These are phyloP conservation scores for Homarus gammarus DNA, from an alignment of 2,888 invertebrate genomes.

Conservation along the genomic window DNA sequence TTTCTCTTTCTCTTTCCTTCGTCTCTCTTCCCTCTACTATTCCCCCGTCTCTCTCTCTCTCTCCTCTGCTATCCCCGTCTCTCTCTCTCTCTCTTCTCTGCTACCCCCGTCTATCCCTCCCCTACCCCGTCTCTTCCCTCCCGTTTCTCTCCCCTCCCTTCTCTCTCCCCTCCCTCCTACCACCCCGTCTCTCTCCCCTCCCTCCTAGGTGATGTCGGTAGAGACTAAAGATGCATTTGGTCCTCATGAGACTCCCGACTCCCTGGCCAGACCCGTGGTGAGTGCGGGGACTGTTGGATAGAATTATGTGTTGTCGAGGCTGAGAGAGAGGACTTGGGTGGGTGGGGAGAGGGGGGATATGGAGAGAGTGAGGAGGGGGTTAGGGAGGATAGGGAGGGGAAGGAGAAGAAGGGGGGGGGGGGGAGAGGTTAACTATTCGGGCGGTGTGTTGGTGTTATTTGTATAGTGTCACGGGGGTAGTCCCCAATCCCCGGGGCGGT, in stretches of 20 bases:
- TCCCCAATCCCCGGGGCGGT: slow-evolving; percentile 3
- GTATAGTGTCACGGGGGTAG: slow-evolving; percentile 46
- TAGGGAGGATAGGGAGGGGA: background rate
- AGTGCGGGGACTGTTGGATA: slow-evolving; percentile 2
- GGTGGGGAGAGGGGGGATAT: background rate
- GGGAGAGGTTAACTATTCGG: slow-evolving; percentile 41
- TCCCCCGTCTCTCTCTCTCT: background rate
- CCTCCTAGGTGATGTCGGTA: background rate
- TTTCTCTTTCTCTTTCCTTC: background rate
- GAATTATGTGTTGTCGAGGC: background rate
- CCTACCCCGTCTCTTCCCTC: no score
- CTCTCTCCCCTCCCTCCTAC: background rate
- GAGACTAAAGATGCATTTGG: slow-evolving; percentile 5
- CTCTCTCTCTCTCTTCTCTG: no score
- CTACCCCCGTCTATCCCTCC: no score
- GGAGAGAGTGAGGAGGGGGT: slow-evolving; percentile 9
- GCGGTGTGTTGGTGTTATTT: slow-evolving; percentile 47
- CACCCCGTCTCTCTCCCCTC: background rate
- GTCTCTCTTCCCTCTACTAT: background rate
- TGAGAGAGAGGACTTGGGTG: background rate
- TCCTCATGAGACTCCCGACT: background rate
- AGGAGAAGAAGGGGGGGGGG: background rate
- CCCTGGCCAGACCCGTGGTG: background rate
- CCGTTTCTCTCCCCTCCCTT: background rate
- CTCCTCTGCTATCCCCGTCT: background rate